Evolutionary conservation across 2,113 vertebrate species (phyloP).

Genomic region (Ciconia stormi): DNA sequence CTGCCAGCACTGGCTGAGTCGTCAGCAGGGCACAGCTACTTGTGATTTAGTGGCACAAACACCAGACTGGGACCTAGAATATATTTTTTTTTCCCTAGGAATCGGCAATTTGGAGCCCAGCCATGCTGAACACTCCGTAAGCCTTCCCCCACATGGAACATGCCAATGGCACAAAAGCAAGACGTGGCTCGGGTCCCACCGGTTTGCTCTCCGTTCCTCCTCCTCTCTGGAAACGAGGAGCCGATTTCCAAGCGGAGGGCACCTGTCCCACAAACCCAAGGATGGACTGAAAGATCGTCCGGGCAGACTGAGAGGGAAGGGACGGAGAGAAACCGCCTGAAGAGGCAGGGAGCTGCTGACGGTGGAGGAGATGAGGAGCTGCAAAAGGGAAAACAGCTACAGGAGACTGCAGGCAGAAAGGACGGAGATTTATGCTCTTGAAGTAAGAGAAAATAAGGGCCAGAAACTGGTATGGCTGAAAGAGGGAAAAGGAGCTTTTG

Average conservation of each 20-base stretch:
- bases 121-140: neutral
- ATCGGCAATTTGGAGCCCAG: neutral
- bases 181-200: fast-evolving
- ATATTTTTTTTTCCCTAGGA: neutral
- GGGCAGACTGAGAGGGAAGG: neutral
- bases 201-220: neutral
- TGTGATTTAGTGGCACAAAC: neutral
- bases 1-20: neutral
- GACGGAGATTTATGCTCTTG: neutral
- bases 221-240: neutral
- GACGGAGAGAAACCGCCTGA: neutral
- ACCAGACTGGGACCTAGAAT: neutral
- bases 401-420: fast-evolving
- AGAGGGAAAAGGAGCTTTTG: neutral
- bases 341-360: neutral
- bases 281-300: neutral
- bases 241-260: neutral
- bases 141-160: fast-evolving
- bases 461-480: neutral
- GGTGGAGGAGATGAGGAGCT: neutral
- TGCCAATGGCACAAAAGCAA: neutral
- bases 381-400: neutral
- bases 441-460: neutral
- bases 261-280: neutral
- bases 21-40: neutral